Conservation (phyloP, 2,888 invertebrate genomes). For the Creontiades dilutus region DNA sequence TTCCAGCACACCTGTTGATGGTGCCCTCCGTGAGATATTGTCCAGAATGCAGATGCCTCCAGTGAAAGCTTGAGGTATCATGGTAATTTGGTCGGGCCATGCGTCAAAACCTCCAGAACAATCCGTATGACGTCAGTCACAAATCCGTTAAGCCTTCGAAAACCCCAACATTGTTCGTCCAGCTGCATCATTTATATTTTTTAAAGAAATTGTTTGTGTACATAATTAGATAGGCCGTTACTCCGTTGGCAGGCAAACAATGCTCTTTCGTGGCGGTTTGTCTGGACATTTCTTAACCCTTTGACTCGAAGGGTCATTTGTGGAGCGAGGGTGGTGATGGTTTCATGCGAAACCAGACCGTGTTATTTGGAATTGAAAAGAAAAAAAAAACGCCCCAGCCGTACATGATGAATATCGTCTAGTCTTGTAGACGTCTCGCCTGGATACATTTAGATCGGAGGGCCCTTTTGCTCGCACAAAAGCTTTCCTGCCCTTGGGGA, state of each 20-base stretch:
- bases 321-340: conserved; percentile 9
- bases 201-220: neutral
- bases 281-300: conserved; percentile 28
- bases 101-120: conserved; percentile 47
- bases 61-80: conserved; percentile 11
- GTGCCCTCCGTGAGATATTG: neutral
- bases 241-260: neutral
- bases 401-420: conserved; percentile 46
- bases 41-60: conserved; percentile 38
- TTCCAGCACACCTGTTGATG: conserved; percentile 29
- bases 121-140: conserved; percentile 12
- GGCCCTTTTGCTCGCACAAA: neutral
- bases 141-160: conserved; percentile 12
- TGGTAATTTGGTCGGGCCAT: neutral
- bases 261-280: neutral
- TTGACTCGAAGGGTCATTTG: neutral
- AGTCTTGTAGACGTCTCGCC: conserved; percentile 58
- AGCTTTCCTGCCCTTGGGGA: conserved; percentile 26
- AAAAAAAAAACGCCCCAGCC: conserved; percentile 10
- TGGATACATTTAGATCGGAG: conserved; percentile 15
- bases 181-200: neutral
- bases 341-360: neutral
- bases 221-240: conserved; percentile 26
- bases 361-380: conserved; percentile 7
- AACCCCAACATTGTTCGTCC: neutral